A percentile compares a stretch with the other conserved stretches of the same genome.
Evolutionary conservation across 2,888 invertebrate genomes (phyloP).

Genomic region (Lysandra bellargus): DNA sequence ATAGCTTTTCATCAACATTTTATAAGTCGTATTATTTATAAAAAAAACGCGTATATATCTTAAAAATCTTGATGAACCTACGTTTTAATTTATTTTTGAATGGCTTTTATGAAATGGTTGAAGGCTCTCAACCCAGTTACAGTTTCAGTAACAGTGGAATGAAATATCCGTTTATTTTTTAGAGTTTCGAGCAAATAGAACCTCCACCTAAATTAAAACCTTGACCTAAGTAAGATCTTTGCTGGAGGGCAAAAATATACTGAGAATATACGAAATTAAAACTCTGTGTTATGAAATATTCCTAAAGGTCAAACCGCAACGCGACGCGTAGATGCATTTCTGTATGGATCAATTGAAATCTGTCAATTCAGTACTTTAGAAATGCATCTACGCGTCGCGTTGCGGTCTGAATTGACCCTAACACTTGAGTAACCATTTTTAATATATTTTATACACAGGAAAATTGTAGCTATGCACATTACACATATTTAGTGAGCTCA

Average conservation of each 20-base stretch:
- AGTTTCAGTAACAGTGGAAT: slow-evolving; percentile 4
- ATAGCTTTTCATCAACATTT: no score
- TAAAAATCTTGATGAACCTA: background rate
- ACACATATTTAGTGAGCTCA: no score
- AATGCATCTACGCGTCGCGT: no score
- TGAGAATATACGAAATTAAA: background rate
- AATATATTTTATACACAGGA: no score
- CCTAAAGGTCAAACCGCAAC: background rate
- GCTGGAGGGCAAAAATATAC: background rate
- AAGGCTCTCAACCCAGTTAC: background rate
- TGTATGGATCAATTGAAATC: no score
- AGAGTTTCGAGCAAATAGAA: background rate
- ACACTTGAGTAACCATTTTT: no score
- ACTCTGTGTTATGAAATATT: background rate
- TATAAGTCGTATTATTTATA: no score
- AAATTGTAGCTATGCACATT: no score
- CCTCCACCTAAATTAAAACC: slow-evolving; percentile 6
- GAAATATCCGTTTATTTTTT: slow-evolving; percentile 20
- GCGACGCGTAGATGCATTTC: no score
- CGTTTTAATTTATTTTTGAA: background rate
- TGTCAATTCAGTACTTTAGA: no score
- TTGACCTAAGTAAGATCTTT: background rate
- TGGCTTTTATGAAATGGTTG: background rate
- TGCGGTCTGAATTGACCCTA: no score
- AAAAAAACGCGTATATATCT: no score